These are phyloP conservation scores for Ochlodes sylvanus DNA, from an alignment of 2,888 invertebrate species.

Conservation along the genomic window DNA sequence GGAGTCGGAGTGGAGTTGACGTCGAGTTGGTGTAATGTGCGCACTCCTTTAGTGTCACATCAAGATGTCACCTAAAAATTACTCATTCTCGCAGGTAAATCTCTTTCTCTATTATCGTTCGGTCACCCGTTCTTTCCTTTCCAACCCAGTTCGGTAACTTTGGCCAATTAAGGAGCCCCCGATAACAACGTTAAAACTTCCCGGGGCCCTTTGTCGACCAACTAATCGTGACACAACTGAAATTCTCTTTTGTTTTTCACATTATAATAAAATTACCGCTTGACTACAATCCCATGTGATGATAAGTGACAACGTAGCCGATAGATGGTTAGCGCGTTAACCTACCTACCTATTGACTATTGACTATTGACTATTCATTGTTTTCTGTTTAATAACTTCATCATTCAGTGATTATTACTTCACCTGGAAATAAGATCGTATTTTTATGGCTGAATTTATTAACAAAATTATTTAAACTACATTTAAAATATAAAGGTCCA, in stretches of 20 bases:
- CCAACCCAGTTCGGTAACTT: slow-evolving; percentile 51
- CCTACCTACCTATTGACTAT: too few species aligned
- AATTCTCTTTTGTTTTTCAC: slow-evolving; percentile 42
- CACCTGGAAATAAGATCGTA: too few species aligned
- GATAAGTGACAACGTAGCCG: too few species aligned
- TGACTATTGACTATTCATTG: too few species aligned
- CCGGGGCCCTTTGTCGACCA: slow-evolving; percentile 50
- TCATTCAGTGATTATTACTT: neutral
- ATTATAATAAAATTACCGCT: too few species aligned
- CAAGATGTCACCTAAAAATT: slow-evolving; percentile 7
- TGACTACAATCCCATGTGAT: too few species aligned
- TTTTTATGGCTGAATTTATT: too few species aligned
- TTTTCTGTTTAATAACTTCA: neutral
- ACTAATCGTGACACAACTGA: slow-evolving; percentile 56
- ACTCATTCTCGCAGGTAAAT: slow-evolving; percentile 15
- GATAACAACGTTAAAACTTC: slow-evolving; percentile 58
- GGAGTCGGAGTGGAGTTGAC: too few species aligned
- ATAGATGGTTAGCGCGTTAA: too few species aligned
- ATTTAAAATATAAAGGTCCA: slow-evolving; percentile 2
- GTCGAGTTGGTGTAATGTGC: too few species aligned
- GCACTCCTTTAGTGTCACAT: too few species aligned
- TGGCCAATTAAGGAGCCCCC: slow-evolving; percentile 56
- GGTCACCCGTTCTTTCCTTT: slow-evolving; percentile 54
- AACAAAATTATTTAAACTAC: neutral
- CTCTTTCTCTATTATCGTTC: slow-evolving; percentile 59